phyloP scores from a whole-genome alignment of 2,888 invertebrate species.

The Gastracanthus pulcherrimus region DNA sequence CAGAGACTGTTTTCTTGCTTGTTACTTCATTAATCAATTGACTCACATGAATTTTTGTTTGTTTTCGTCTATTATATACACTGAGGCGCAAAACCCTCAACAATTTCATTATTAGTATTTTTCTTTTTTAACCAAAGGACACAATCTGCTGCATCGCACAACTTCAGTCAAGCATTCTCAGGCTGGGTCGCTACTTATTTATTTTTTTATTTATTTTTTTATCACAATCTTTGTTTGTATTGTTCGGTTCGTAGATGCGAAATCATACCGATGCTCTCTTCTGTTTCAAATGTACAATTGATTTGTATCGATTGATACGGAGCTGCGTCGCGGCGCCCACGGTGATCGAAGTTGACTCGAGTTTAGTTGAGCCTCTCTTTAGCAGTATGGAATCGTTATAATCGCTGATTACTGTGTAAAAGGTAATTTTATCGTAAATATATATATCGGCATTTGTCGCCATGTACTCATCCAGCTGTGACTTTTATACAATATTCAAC shows the following conservation, averaged over 20 bases:
- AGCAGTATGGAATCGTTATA: not conserved
- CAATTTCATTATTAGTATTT: not conserved
- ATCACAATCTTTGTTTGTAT: constrained; percentile 42
- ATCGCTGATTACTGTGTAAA: not conserved
- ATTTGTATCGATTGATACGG: not conserved
- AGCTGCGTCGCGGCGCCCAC: not conserved
- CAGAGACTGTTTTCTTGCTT: too few species aligned
- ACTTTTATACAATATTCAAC: constrained; percentile 12
- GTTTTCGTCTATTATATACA: too few species aligned
- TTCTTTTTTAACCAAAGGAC: not conserved
- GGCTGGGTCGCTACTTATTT: constrained; percentile 16
- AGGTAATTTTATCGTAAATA: not conserved
- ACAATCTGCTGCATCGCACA: too few species aligned
- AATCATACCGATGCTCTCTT: constrained; percentile 1
- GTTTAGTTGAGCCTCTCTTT: not conserved
- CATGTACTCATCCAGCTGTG: not conserved
- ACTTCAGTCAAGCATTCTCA: constrained; percentile 31
- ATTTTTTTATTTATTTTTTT: constrained; percentile 15
- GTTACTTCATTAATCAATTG: too few species aligned
- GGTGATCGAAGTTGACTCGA: constrained; percentile 12
- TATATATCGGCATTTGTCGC: not conserved
- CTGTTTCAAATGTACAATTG: not conserved
- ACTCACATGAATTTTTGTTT: too few species aligned
- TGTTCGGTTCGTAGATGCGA: constrained; percentile 15
- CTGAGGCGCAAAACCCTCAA: too few species aligned